Conservation (phyloP, 2,797 vertebrate species). For the Ammospiza maritima region DNA sequence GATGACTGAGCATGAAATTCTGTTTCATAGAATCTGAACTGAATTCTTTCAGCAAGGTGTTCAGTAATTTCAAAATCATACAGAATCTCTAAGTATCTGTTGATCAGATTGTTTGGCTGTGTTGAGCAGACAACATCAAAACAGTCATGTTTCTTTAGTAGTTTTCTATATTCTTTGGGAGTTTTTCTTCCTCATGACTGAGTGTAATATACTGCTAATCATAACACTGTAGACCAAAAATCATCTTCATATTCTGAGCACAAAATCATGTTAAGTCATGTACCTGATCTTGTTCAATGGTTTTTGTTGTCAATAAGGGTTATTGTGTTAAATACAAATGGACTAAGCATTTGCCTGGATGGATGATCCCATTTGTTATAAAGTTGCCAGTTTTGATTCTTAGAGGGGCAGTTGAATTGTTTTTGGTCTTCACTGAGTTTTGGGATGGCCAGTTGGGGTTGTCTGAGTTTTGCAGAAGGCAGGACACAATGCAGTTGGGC, state of each 20-base stretch:
- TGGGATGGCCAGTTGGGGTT: not conserved
- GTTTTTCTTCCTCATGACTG: not conserved
- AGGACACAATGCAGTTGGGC: not conserved
- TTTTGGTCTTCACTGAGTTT: not conserved
- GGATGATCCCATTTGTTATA: constrained; percentile 19
- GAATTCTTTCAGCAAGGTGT: constrained; percentile 6
- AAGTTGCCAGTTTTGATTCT: constrained; percentile 27
- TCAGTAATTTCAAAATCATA: constrained; percentile 28
- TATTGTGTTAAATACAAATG: constrained; percentile 20
- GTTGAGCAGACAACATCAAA: not conserved
- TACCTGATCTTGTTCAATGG: not conserved
- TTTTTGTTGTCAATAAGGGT: not conserved
- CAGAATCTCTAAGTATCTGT: not conserved
- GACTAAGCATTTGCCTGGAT: constrained; percentile 9
- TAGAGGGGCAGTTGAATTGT: not conserved
- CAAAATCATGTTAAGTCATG: not conserved
- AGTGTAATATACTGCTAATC: not conserved
- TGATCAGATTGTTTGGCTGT: not conserved
- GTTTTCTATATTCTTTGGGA: not conserved
- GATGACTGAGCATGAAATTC: not conserved
- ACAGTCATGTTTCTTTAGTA: not conserved
- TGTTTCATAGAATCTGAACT: not conserved
- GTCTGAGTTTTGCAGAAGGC: not conserved
- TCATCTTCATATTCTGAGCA: not conserved
- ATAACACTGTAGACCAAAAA: not conserved